Percentiles rank a stretch among this genome's conserved stretches.
These are phyloP conservation scores for Dinocampus coccinellae DNA, from an alignment of 2,888 invertebrate species.

Conservation along the genomic window DNA sequence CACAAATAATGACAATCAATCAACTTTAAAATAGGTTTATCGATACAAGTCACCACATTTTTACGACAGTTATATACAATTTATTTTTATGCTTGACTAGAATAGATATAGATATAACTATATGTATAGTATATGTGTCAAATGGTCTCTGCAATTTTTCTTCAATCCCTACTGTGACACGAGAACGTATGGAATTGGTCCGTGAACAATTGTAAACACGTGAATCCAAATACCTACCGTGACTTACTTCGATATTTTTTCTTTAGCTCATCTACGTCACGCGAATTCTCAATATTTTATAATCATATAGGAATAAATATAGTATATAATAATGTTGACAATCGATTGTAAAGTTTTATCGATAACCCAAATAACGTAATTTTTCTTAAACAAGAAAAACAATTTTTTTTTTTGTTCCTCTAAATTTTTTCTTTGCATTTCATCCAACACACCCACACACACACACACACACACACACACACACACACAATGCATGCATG, in stretches of 20 bases:
- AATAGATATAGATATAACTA: no score
- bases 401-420: neutral
- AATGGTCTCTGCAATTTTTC: slow-evolving; percentile 3
- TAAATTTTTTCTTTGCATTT: neutral
- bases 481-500: neutral
- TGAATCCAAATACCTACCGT: slow-evolving; percentile 10
- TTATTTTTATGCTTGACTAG: no score
- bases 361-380: slow-evolving; percentile 28
- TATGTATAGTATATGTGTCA: no score
- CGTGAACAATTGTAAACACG: neutral
- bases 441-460: neutral
- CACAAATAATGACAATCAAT: slow-evolving; percentile 6
- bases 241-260: slow-evolving; percentile 24
- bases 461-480: neutral
- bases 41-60: slow-evolving; percentile 15
- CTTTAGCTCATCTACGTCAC: slow-evolving; percentile 21
- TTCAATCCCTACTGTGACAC: neutral
- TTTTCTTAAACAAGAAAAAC: no score
- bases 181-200: neutral
- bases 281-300: slow-evolving; percentile 18
- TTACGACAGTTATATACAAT: neutral
- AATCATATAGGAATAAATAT: neutral
- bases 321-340: neutral
- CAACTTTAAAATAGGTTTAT: slow-evolving; percentile 16
- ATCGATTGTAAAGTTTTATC: slow-evolving; percentile 20